Evolutionary conservation across 1,140 invertebrate genomes (phyloP), one percentile per base, ranked within the genome.

Genomic region (Trachymyrmex septentrionalis): DNA sequence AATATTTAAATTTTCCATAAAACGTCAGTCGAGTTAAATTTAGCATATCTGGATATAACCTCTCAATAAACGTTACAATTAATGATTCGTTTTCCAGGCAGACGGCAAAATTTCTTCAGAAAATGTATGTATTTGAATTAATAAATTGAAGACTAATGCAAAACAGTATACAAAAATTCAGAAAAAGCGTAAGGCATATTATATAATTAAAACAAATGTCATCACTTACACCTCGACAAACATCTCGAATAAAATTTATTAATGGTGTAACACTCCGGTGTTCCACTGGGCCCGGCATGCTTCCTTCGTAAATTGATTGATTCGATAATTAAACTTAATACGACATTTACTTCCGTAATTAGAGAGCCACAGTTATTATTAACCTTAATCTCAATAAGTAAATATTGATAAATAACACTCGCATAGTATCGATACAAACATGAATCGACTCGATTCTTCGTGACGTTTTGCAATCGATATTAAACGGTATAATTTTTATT

Each of bases 191-290:
- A 76, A 1, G 66, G 21, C 44, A 67, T 3, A 12, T 90, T 90
- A 89, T 0, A 63, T 90, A 90, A 90, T 86, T 82, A 48, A 27
- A 73, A 10, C 12, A 21, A 67, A 3, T 16, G 48, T 19, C 19
- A 9, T 38, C 12, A 77, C 88, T 86, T 86, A 90, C 88, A 53
- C 88, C 84, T 24, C 88, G 71, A 0, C 19, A 0, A 30, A 89
- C 0, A 16, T 71, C 27, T 24, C 71, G 63, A 66, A 90, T 0
- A 1, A 0, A 1, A 7, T 66, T 0, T 53, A 89, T 0, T 6
- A 77, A 0, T 6, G 87, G 84, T 5, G 76, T 76, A 30, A 48
- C 57, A 0, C 3, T 10, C 1, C 84, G 69, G 14, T 34, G 57
- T 3, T 55, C 14, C 0, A 71, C 19, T 2, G 3, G 5, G 1